Evolutionary conservation across 2,797 vertebrate species (phyloP).

Genomic region (Pseudomugil tenellus): DNA sequence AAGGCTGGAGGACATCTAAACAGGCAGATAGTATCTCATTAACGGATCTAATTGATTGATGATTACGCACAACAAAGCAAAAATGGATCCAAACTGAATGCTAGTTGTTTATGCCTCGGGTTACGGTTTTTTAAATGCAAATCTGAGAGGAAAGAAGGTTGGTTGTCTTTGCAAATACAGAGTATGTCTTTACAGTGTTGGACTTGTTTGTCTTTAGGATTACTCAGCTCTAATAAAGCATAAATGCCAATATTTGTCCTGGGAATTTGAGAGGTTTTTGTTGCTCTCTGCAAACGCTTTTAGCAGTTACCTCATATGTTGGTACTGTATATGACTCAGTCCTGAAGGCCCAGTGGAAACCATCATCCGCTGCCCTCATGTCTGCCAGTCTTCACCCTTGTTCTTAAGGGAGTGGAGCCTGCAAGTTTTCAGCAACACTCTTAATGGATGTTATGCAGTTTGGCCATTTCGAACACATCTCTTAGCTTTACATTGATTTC

Average conservation of each 20-base stretch:
- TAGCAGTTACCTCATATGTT: constrained; percentile 21
- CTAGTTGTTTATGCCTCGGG: constrained; percentile 36
- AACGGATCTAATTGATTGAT: constrained; percentile 71
- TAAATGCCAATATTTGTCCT: constrained; percentile 31
- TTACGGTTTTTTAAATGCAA: constrained; percentile 49
- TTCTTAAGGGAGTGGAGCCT: not conserved
- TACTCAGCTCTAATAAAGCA: constrained; percentile 26
- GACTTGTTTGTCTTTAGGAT: constrained; percentile 30
- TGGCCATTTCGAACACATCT: constrained; percentile 5
- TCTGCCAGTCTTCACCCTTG: not conserved
- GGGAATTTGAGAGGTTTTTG: constrained; percentile 18
- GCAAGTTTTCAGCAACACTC: constrained; percentile 18
- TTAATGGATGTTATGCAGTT: constrained; percentile 38
- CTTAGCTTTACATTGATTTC: not conserved
- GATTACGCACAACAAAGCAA: constrained; percentile 33
- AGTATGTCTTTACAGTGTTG: not conserved
- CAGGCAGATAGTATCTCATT: constrained; percentile 60
- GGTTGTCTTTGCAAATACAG: not conserved
- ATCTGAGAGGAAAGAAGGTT: constrained; percentile 10
- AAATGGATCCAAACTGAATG: constrained; percentile 51
- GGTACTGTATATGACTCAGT: not conserved
- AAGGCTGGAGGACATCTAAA: constrained; percentile 44
- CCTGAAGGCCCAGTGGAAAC: constrained; percentile 15
- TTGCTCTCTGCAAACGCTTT: constrained; percentile 39
- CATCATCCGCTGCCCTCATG: constrained; percentile 7